Base-by-base conservation (phyloP, 1,140 invertebrate genomes). In the Ylistrum balloti region DNA sequence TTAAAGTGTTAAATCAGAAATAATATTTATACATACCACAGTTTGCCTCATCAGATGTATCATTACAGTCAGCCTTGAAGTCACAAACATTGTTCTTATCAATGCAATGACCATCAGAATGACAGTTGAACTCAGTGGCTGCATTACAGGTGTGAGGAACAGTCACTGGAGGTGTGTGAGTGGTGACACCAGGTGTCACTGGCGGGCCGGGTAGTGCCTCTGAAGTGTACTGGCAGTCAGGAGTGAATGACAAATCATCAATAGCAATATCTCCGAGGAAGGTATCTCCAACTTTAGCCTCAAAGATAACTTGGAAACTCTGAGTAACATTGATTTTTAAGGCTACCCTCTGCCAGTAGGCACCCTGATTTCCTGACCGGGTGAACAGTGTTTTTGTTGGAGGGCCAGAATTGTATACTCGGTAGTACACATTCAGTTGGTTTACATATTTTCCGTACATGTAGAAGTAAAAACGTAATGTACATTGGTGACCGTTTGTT, bases 61-160 rank as follows among this genome's bases (percentile, higher is more conserved):
- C 94, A 33, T 56, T 28, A 90, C 95, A 96, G 93, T 97, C 97
- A 0, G 95, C 95, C 94, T 98, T 97, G 93, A 98, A 98, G 95
- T 98, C 97, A 93, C 98, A 98, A 7, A 94, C 92, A 86, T 92
- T 92, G 15, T 35, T 56, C 3, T 91, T 85, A 22, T 91, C 89
- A 48, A 95, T 94, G 89, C 95, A 96, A 15, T 17, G 90, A 15
- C 91, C 90, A 32, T 89, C 86, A 20, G 90, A 90, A 35, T 28
- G 33, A 88, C 95, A 95, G 74, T 90, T 88, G 86, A 93, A 94
- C 89, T 94, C 92, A 48, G 38, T 86, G 85, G 87, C 92, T 20
- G 89, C 34, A 35, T 88, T 90, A 38, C 91, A 91, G 11, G 74
- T 85, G 0, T 88, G 85, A 33, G 34, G 85, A 38, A 85, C 91